Conservation (phyloP, 2,797 vertebrate genomes). For the Eurystomus glaucurus region DNA sequence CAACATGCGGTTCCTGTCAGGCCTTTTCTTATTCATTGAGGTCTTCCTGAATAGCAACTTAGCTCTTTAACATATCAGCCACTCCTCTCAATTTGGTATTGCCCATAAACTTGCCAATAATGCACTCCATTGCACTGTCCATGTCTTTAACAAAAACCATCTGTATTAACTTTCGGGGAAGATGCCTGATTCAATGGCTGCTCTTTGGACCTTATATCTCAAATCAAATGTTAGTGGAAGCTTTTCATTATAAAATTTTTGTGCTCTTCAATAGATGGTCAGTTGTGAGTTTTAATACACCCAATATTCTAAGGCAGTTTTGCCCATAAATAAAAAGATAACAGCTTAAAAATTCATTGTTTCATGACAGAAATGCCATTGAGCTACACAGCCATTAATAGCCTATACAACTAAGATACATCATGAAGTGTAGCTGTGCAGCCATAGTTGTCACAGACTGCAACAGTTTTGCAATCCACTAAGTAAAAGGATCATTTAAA, state of each 20-base stretch:
- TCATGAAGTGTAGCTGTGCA: background rate
- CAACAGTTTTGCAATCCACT: background rate
- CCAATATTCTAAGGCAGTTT: background rate
- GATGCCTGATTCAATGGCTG: background rate
- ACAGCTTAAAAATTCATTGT: background rate
- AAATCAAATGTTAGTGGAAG: background rate
- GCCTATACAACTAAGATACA: background rate
- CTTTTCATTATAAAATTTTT: background rate
- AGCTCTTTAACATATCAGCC: background rate
- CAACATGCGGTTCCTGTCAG: background rate
- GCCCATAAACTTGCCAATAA: background rate
- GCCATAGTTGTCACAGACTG: background rate
- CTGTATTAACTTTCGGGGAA: background rate
- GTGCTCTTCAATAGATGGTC: background rate
- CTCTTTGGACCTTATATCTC: background rate
- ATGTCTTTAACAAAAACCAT: background rate
- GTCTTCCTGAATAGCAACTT: background rate
- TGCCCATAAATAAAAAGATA: background rate
- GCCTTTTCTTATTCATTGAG: fast-evolving
- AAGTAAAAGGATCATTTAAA: background rate
- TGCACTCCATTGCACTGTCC: no score
- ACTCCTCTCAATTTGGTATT: fast-evolving
- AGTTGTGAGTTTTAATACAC: background rate
- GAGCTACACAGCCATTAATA: background rate
- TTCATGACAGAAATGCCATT: background rate